Base-by-base conservation (phyloP, 1,140 invertebrate genomes). In the Phortica variegata region DNA sequence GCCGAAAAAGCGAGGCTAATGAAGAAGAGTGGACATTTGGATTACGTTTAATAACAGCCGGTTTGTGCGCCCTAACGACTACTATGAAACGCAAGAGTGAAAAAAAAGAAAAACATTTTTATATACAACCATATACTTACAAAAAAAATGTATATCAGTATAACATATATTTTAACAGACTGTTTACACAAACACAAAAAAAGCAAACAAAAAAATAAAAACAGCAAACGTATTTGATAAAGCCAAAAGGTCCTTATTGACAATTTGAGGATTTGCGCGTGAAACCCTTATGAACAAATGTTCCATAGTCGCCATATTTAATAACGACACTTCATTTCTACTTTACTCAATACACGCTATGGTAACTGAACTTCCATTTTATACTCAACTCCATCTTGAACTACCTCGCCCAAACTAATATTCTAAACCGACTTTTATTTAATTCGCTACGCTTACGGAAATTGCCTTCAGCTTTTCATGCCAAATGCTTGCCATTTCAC, bases 251-350 rank as follows among this genome's bases (percentile, higher is more conserved):
- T 66, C 62, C 63, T 66, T 66, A 66, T 66, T 66, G 63, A 63
- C 63, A 66, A 66, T 66, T 68, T 68, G 63, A 68, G 63, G 54
- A 63, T 68, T 68, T 60, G 54, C 54, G 60, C 63, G 65, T 68
- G 63, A 68, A 68, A 68, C 68, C 68, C 63, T 63, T 63, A 68
- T 58, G 60, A 53, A 47, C 19, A 34, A 42, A 51, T 13, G 16
- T 12, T 43, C 10, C 13, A 26, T 9, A 8, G 8, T 13, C 34
- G 36, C 38, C 45, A 45, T 49, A 59, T 56, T 61, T 65, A 66
- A 62, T 66, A 68, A 66, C 43, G 23, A 41, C 63, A 68, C 59
- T 66, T 66, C 60, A 68, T 63, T 69, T n/a, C n/a, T n/a, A n/a
- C n/a, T n/a, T n/a, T n/a, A n/a, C n/a, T n/a, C n/a, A n/a, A n/a